Conservation (phyloP, 2,113 vertebrate species). For the Turnix velox region DNA sequence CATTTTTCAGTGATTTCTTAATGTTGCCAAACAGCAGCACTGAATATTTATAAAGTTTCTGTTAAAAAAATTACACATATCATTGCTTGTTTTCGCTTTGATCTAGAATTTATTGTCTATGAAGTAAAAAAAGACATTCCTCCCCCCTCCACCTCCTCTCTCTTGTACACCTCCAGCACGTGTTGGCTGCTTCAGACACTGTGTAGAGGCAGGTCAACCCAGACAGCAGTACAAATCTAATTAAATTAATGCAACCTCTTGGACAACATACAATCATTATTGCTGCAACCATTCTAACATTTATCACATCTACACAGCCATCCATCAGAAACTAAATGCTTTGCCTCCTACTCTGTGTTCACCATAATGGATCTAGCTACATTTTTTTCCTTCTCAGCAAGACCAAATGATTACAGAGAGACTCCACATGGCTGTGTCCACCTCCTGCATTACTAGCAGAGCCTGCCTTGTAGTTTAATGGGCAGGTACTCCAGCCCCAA, state of each 20-base stretch:
- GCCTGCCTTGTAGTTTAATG: neutral
- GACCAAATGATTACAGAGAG: neutral
- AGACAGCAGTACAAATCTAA: slow-evolving; percentile 1
- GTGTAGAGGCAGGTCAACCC: neutral
- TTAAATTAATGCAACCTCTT: slow-evolving; percentile 57
- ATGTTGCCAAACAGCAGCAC: neutral
- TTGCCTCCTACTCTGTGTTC: neutral
- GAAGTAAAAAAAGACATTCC: neutral
- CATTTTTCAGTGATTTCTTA: slow-evolving; percentile 41
- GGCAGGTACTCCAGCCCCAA: neutral
- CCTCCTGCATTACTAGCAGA: neutral
- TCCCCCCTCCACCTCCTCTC: neutral
- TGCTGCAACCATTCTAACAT: neutral
- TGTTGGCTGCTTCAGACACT: neutral
- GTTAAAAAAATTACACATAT: slow-evolving; percentile 56
- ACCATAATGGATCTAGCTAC: neutral
- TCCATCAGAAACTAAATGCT: slow-evolving; percentile 29
- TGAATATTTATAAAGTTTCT: slow-evolving; percentile 32
- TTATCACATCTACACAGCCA: slow-evolving; percentile 8
- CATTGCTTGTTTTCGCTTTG: slow-evolving; percentile 29
- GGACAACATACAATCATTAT: slow-evolving; percentile 35
- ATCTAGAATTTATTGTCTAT: slow-evolving; percentile 40
- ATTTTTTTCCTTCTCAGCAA: neutral
- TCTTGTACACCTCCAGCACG: neutral
- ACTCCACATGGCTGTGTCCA: fast-evolving